Conservation (phyloP, 2,113 vertebrate genomes). For the Noturus placidus region DNA sequence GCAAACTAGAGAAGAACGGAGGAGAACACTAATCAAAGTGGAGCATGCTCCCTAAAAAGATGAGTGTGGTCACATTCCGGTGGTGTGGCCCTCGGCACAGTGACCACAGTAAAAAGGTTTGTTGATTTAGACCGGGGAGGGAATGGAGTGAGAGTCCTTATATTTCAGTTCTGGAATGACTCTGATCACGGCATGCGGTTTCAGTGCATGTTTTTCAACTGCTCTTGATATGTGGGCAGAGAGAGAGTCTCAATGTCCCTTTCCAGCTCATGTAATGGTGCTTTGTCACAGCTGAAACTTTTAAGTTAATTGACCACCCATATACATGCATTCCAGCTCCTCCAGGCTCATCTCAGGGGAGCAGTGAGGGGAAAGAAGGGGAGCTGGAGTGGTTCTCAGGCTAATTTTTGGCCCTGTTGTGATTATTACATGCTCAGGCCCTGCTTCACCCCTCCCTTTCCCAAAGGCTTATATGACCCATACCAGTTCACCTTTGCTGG, state of each 20-base stretch:
- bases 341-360: conserved; percentile 53
- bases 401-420: conserved; percentile 50
- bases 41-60: conserved; percentile 45
- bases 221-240: conserved; percentile 62
- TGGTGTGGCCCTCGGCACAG: conserved; percentile 48
- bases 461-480: conserved; percentile 42
- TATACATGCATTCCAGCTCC: conserved; percentile 59
- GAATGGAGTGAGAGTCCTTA: conserved; percentile 61
- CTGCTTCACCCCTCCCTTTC: conserved; percentile 31
- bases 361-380: conserved; percentile 8
- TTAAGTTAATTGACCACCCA: conserved; percentile 74
- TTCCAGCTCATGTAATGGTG: conserved; percentile 54
- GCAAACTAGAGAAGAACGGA: not conserved
- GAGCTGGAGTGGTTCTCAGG: conserved; percentile 54
- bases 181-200: conserved; percentile 66
- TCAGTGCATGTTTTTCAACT: conserved; percentile 53
- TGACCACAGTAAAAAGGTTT: conserved; percentile 58
- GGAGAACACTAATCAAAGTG: conserved; percentile 29
- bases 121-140: conserved; percentile 60
- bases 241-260: conserved; percentile 38
- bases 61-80: conserved; percentile 46
- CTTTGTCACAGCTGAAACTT: conserved; percentile 70
- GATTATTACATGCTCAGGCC: conserved; percentile 67
- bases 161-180: conserved; percentile 61
- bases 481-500: conserved; percentile 59